These are phyloP conservation scores for Acropora tenuis DNA, from an alignment of 64 coral and sea anemone genomes.

Conservation along the genomic window DNA sequence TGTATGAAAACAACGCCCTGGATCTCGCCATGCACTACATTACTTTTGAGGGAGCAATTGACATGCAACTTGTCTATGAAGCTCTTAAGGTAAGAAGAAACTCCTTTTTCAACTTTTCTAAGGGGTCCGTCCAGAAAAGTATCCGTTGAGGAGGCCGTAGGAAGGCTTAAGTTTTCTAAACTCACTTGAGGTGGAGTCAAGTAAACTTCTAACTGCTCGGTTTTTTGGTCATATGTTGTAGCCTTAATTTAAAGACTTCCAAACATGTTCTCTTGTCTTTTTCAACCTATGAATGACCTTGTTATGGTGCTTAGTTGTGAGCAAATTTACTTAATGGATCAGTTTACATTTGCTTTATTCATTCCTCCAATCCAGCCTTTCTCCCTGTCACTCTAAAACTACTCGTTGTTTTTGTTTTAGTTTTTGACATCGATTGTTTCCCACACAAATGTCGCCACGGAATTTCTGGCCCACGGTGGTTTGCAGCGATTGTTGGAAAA, in stretches of 20 bases:
- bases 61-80: slow-evolving; percentile 87
- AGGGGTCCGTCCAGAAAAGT: no score
- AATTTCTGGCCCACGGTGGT: slow-evolving; percentile 82
- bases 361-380: not conserved
- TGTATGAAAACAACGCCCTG: slow-evolving; percentile 83
- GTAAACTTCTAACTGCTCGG: no score
- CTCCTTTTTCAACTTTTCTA: no score
- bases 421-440: slow-evolving; percentile 92
- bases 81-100: slow-evolving; percentile 69
- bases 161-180: no score
- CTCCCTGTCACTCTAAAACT: not conserved
- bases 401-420: slow-evolving; percentile 24
- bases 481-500: slow-evolving; percentile 85
- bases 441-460: slow-evolving; percentile 96
- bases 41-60: slow-evolving; percentile 76
- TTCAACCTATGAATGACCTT: no score
- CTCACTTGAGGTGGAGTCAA: no score
- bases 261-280: no score
- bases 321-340: not conserved
- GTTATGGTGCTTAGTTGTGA: no score
- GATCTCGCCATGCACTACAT: slow-evolving; percentile 88
- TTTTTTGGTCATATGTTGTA: no score
- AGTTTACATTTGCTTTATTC: fast-evolving
- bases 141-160: no score
- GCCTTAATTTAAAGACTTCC: no score